Evolutionary conservation across 2,888 invertebrate genomes (phyloP).

Genomic region (Drosophila vallismaia): DNA sequence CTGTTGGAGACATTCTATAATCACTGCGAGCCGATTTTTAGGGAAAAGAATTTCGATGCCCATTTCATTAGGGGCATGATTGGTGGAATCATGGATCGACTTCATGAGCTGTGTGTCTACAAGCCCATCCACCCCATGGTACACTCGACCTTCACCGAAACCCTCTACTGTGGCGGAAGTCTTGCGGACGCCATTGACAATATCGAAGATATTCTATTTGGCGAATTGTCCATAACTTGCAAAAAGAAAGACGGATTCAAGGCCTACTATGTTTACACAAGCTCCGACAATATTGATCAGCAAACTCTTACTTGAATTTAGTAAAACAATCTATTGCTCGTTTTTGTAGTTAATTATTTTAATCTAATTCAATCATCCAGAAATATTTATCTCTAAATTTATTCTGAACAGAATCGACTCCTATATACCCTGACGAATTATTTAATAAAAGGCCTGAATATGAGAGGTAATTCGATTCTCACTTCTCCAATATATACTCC

Average conservation of each 20-base stretch:
- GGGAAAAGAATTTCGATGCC: not conserved
- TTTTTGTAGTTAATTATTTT: not conserved
- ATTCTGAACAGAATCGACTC: not conserved
- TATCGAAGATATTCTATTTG: constrained; percentile 13
- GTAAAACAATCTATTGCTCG: too few relatives aligned
- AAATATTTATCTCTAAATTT: too few relatives aligned
- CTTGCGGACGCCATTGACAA: constrained; percentile 2
- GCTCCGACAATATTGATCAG: not conserved
- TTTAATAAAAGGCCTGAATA: not conserved
- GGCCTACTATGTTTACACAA: constrained; percentile 11
- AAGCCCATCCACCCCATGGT: not conserved
- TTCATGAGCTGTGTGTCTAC: constrained; percentile 9
- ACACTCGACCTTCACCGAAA: constrained; percentile 12
- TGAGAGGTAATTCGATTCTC: not conserved
- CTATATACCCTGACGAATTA: not conserved
- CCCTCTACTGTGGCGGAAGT: constrained; percentile 27
- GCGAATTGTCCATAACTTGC: constrained; percentile 10
- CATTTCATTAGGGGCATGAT: constrained; percentile 19
- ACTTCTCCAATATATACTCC: not conserved
- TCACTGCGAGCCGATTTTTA: constrained; percentile 21
- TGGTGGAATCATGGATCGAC: not conserved
- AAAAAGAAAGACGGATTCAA: not conserved
- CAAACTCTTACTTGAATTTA: not conserved
- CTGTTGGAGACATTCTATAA: constrained; percentile 2
- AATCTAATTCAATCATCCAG: too few relatives aligned